These are phyloP conservation scores for Glaucomys volans DNA, from an alignment of 2,113 vertebrate species.

Conservation along the genomic window DNA sequence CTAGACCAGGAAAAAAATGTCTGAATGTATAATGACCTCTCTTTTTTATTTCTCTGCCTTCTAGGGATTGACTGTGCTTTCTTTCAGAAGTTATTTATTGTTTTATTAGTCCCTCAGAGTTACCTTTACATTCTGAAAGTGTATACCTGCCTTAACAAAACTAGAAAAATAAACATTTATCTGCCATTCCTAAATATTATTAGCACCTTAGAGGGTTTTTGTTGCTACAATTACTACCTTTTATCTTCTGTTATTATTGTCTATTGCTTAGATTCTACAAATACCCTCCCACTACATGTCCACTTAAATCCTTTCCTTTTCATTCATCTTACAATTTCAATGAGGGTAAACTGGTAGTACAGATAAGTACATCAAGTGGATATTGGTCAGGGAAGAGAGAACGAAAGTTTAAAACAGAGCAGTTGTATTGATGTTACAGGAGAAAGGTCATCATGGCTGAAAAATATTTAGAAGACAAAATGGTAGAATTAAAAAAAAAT, in stretches of 20 bases:
- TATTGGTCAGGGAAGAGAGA: not conserved
- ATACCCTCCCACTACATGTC: not conserved
- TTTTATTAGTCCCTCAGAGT: not conserved
- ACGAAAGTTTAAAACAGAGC: not conserved
- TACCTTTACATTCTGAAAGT: not conserved
- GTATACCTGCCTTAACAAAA: not conserved
- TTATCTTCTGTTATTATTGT: not conserved
- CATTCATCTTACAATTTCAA: not conserved
- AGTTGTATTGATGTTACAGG: not conserved
- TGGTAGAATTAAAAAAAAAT: not conserved
- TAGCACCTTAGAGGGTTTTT: not conserved
- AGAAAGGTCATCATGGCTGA: not conserved
- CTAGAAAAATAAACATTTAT: not conserved
- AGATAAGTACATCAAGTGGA: not conserved
- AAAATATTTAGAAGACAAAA: not conserved
- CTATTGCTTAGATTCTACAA: constrained; percentile 33
- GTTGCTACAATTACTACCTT: not conserved
- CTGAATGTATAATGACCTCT: not conserved
- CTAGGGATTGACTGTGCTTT: not conserved
- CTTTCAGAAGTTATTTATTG: not conserved
- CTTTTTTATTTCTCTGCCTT: no score
- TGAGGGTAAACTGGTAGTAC: not conserved
- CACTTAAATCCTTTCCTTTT: not conserved
- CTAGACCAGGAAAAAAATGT: not conserved
- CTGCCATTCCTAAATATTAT: not conserved